Base-by-base conservation (phyloP, 2,888 invertebrate species). In the Brachynemurus nebulosus region DNA sequence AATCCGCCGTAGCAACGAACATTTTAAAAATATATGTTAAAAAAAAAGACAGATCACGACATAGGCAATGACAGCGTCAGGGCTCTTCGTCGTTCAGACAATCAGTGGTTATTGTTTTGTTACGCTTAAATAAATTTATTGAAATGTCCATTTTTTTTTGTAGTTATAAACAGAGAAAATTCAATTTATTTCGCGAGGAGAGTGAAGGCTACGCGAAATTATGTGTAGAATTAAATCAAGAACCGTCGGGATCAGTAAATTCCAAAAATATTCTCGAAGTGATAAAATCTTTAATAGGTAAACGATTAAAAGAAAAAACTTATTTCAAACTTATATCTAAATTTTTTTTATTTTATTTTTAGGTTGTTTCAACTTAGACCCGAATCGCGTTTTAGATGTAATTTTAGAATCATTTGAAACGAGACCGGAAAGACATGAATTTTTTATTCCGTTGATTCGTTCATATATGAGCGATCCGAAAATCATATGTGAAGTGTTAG, bases 341-440 rank as follows among this genome's bases (percentile, higher is more conserved):
- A 16, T 49, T 57, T 58, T 37, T n/a, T n/a, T n/a, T n/a, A n/a
- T n/a, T n/a, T n/a, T n/a, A n/a, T n/a, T n/a, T 69, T 37, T 62
- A 90, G 96, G 98, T 58, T 96, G 95, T 64, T 99, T 98, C 63
- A 97, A 97, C 69, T 75, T 99, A 61, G 98, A 99, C 67, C 98
- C 98, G 4, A 98, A 98, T 65, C 74, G 97, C 58, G 95, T 96
- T 11, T 68, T 97, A 51, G 98, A 98, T 61, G 81, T 97, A 49
- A 86, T 99, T 53, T 69, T 99, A 55, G 97, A 98, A 65, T 88
- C 91, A 20, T 96, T 98, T 69, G 97, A 98, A 62, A 81, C 83
- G 52, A 77, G 86, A 44, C 81, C 86, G 1, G 75, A 84, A 53
- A 72, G 83, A 61, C 77, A 80, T 54, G 72, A 75, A 42, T 70